Evolutionary conservation across 1,140 invertebrate genomes (phyloP).

Genomic region (Hirudo medicinalis): DNA sequence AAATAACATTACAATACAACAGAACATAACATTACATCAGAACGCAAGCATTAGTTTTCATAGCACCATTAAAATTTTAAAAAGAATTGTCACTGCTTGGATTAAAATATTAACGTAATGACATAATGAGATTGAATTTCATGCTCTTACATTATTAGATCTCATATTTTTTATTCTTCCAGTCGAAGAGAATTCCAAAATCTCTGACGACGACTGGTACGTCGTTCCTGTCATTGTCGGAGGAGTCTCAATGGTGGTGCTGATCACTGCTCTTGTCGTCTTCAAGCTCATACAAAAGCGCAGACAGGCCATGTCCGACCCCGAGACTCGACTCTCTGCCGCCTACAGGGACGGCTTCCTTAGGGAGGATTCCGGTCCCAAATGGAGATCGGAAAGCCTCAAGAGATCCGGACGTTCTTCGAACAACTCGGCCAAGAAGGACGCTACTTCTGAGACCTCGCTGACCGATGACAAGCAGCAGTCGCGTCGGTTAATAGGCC

Average conservation of each 20-base stretch:
- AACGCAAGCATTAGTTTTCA: too few relatives aligned
- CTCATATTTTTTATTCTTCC: too few relatives aligned
- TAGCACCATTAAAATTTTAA: too few relatives aligned
- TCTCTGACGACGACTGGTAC: slow-evolving; percentile 17
- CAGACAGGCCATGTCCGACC: slow-evolving; percentile 30
- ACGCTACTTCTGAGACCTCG: neutral
- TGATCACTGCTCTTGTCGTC: slow-evolving; percentile 28
- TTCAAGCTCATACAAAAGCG: slow-evolving; percentile 33
- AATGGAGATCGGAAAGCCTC: neutral
- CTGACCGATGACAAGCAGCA: too few relatives aligned
- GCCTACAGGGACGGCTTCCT: slow-evolving; percentile 37
- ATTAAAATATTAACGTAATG: too few relatives aligned
- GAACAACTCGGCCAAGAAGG: neutral
- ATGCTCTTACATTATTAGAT: too few relatives aligned
- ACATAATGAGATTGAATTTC: too few relatives aligned
- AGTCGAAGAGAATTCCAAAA: too few relatives aligned
- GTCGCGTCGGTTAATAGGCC: neutral
- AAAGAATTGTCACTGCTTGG: too few relatives aligned
- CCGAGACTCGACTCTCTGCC: slow-evolving; percentile 34
- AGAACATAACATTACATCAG: too few relatives aligned
- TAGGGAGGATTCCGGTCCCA: neutral
- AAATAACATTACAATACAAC: too few relatives aligned
- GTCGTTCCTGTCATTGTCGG: slow-evolving; percentile 31
- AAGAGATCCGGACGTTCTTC: too few relatives aligned
- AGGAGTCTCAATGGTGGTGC: slow-evolving; percentile 29